A percentile compares a stretch with the other conserved stretches of the same genome.
Evolutionary conservation across 2,797 vertebrate species (phyloP).

Genomic region (Synanceia verrucosa): DNA sequence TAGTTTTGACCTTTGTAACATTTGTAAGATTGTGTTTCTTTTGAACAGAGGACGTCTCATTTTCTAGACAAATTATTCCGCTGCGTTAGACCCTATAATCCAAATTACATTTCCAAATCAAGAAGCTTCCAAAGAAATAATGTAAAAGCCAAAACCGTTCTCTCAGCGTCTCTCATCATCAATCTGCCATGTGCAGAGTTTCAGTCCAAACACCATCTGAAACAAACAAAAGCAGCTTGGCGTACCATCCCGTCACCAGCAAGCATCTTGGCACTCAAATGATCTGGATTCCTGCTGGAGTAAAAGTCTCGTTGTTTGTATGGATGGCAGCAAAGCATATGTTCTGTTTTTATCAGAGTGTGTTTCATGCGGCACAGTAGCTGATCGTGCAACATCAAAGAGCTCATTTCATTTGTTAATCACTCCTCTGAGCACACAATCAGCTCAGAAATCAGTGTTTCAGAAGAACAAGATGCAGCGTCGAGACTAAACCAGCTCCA

Average conservation of each 20-base stretch:
- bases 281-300: slow-evolving; percentile 21
- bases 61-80: background rate
- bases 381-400: background rate
- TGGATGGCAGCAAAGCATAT: background rate
- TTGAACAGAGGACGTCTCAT: background rate
- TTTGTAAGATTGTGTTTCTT: background rate
- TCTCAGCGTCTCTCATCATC: background rate
- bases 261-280: background rate
- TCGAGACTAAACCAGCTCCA: no score
- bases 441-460: background rate
- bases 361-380: background rate
- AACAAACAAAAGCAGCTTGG: slow-evolving; percentile 28
- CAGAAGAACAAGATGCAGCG: background rate
- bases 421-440: no score
- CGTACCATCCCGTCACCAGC: background rate
- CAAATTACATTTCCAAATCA: slow-evolving; percentile 12
- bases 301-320: background rate
- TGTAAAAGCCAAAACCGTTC: background rate
- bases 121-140: background rate
- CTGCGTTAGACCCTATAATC: background rate
- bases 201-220: slow-evolving; percentile 17
- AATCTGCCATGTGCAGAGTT: background rate
- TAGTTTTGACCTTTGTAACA: background rate
- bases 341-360: background rate
- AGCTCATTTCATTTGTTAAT: background rate